These are phyloP conservation scores for Anthopleura sola DNA, from an alignment of 64 coral and sea anemone genomes.

Conservation along the genomic window DNA sequence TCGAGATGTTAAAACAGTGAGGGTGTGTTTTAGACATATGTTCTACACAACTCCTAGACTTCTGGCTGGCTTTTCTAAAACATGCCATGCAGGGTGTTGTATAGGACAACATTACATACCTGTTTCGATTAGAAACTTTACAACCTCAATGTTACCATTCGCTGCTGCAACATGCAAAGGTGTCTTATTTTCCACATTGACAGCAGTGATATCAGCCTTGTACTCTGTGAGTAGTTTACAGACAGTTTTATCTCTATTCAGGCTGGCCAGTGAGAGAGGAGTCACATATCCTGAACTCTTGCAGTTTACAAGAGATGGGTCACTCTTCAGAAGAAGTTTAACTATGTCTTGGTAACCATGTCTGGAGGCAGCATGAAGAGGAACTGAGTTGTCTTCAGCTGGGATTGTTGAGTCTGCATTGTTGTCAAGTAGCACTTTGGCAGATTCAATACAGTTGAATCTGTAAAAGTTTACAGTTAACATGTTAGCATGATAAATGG, in stretches of 20 bases:
- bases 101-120: neutral
- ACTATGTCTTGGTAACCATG: conserved; percentile 34
- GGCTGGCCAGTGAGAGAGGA: conserved; percentile 28
- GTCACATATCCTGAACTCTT: conserved; percentile 11
- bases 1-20: no score
- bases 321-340: conserved; percentile 17
- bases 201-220: conserved; percentile 21
- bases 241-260: neutral
- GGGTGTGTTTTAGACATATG: no score
- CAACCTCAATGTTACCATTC: conserved; percentile 1
- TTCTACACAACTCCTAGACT: neutral
- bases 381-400: conserved; percentile 10
- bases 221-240: conserved; percentile 31
- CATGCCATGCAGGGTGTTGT: no score
- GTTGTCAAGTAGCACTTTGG: conserved; percentile 28
- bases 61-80: no score
- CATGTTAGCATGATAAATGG: no score
- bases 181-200: conserved; percentile 20
- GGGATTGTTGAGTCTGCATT: conserved; percentile 24
- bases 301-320: conserved; percentile 18
- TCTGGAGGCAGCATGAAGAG: conserved; percentile 33
- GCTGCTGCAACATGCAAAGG: conserved; percentile 28
- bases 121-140: conserved; percentile 35
- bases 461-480: neutral
- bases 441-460: conserved; percentile 15